Base-by-base conservation (phyloP, 2,888 invertebrate species). In the Drosophila infuscata region DNA sequence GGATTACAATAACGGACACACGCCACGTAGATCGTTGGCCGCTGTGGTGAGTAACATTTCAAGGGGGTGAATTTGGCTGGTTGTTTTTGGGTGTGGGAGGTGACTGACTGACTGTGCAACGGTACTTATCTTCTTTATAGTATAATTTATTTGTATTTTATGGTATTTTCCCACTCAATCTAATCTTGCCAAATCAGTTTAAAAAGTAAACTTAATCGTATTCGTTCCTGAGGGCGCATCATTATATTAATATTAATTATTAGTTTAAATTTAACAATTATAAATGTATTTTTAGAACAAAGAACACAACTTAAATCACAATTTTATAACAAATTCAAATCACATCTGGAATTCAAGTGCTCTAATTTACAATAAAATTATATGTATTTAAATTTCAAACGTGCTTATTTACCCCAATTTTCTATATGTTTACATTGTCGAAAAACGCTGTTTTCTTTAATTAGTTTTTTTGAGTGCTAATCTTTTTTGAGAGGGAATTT, bases 21-120 rank as follows among this genome's bases (percentile, higher is more conserved):
- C 89, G 65, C 92, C 93, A 57, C 91, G 93, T 72, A 89, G 92
- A 80, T 93, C 93, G 71, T 78, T 93, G 79, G 90, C 92, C 54
- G 88, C 90, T 63, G 79, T 87, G 88, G 92, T 92, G 76, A 92
- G 92, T 82, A 62, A 38, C 25, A 46, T 25, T 33, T n/a, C 15
- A 7, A 30, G 12, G 52, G 61, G 36, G 36, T 35, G 32, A 11
- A n/a, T 17, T 32, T 35, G 9, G 11, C n/a, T 38, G 7, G 7
- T 30, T 51, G 9, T 12, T 41, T 56, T 57, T 57, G n/a, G 25
- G 30, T 20, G 60, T 59, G 17, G 35, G 54, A 46, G 46, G 46
- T 46, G 15, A 25, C 20, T 25, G 46, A 15, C 25, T 32, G 41
- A 9, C 48, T 38, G 30, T 54, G 20, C 33, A 49, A 46, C 30